Base-by-base conservation (phyloP, 2,888 invertebrate species). In the Aspidiotus rigidus region DNA sequence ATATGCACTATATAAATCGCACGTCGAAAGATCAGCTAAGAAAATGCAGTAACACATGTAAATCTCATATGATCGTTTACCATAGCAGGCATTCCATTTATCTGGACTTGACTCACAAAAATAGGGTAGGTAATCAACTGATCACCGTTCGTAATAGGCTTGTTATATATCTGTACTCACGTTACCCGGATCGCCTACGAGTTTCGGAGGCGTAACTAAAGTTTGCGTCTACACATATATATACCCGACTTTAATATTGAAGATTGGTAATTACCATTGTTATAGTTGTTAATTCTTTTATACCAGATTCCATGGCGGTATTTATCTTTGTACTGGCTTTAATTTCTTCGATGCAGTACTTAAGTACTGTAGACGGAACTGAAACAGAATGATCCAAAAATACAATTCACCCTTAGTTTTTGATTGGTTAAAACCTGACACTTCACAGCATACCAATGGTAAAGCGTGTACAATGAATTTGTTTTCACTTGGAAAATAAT, bases 21-120 rank as follows among this genome's bases (percentile, higher is more conserved):
- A 44, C 49, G 49, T 44, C 49, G 49, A 44, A 44, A 44, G 49
- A 44, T 44, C 49, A 44, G 49, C 49, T 44, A 44, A 44, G 49
- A 44, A 44, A 44, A 44, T 44, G 49, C 49, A 44, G 8, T 44
- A 44, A 44, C 49, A 44, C 49, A 44, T 44, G 49, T 44, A 44
- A 44, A 44, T 44, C 49, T 44, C 49, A 44, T 8, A 44, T 44
- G 49, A 44, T 44, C 49, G 49, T 44, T 44, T 44, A 44, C 49
- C 49, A 44, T 44, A 44, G 49, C 49, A 44, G 49, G 49, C 49
- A 44, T 44, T 44, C 49, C 49, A 44, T 44, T 44, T 44, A 44
- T 44, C 49, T 44, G 49, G 49, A 44, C 49, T 44, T 44, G 11
- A 44, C 49, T 44, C 49, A 44, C 49, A 44, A 44, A 44, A 44